phyloP scores from a whole-genome alignment of 2,797 vertebrate species.

The Antrozous pallidus region DNA sequence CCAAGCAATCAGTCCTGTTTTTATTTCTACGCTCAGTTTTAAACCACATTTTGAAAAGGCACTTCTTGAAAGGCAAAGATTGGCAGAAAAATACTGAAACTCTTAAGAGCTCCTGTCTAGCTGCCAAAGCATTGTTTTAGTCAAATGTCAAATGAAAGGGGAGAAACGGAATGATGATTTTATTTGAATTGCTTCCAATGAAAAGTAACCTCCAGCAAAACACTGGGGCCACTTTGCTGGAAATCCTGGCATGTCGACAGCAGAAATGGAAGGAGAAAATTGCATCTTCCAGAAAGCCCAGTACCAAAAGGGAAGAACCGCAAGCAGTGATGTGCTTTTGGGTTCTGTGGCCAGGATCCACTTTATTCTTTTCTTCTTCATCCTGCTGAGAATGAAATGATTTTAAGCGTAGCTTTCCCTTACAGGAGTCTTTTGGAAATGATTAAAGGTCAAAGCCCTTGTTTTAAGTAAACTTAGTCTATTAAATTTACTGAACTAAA shows the following conservation, averaged over 20 bases:
- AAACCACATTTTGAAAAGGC: slow-evolving; percentile 61
- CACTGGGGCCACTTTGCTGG: slow-evolving; percentile 63
- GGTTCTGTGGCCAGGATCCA: slow-evolving; percentile 47
- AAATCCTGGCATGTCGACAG: slow-evolving; percentile 76
- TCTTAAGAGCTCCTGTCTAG: slow-evolving; percentile 54
- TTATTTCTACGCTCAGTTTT: slow-evolving; percentile 56
- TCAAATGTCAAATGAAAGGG: slow-evolving; percentile 67
- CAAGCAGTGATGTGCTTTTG: slow-evolving; percentile 19
- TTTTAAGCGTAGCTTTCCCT: slow-evolving; percentile 40
- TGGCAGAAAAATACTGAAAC: slow-evolving; percentile 54
- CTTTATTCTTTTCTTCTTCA: slow-evolving; percentile 53
- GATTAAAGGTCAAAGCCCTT: slow-evolving; percentile 42
- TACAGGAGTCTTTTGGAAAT: slow-evolving; percentile 24
- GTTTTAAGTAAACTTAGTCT: slow-evolving; percentile 43
- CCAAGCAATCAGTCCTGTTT: slow-evolving; percentile 42
- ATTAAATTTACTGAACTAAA: slow-evolving; percentile 32
- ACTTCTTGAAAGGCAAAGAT: slow-evolving; percentile 65
- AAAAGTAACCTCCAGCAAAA: slow-evolving; percentile 73
- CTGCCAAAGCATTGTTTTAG: slow-evolving; percentile 75
- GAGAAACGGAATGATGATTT: slow-evolving; percentile 73
- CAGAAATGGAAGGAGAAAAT: slow-evolving; percentile 75
- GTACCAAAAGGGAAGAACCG: slow-evolving; percentile 43
- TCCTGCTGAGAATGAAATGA: slow-evolving; percentile 53
- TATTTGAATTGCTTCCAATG: slow-evolving; percentile 80
- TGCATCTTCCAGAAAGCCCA: slow-evolving; percentile 73